Evolutionary conservation across 37 sponge, comb jelly and placozoan species (phyloP).

Genomic region (Hormiphora californensis): DNA sequence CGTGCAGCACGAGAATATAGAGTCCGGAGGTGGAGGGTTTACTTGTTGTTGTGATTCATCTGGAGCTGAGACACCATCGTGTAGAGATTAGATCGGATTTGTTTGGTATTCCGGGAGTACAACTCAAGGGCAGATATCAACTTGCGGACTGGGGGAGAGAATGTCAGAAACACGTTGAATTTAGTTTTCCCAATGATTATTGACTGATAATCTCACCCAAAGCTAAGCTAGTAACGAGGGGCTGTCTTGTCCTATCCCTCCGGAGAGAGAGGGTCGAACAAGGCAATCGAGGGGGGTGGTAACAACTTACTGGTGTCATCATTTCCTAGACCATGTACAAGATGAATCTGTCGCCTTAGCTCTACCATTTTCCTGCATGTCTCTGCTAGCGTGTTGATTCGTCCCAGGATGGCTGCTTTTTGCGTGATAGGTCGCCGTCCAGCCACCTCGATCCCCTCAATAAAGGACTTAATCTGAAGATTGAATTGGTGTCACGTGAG

Average conservation of each 20-base stretch:
- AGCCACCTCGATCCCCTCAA: constrained; percentile 6
- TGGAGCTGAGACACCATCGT: too few relatives aligned
- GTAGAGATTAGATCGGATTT: constrained; percentile 46
- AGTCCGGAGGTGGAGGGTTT: too few relatives aligned
- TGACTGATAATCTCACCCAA: too few relatives aligned
- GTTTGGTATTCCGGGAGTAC: constrained; percentile 22
- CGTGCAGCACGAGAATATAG: too few relatives aligned
- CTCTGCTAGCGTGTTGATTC: neutral
- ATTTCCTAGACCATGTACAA: constrained; percentile 22
- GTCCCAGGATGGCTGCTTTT: neutral
- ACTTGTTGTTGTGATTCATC: too few relatives aligned
- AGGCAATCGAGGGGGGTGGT: too few relatives aligned
- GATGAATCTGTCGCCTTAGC: constrained; percentile 37
- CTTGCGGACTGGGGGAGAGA: constrained; percentile 48
- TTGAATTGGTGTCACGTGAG: neutral
- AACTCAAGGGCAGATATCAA: constrained; percentile 10
- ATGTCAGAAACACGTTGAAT: too few relatives aligned
- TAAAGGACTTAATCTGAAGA: neutral
- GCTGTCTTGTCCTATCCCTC: too few relatives aligned
- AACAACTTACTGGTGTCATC: constrained; percentile 33
- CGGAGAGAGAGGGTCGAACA: too few relatives aligned
- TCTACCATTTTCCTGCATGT: constrained; percentile 26
- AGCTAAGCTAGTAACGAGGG: too few relatives aligned
- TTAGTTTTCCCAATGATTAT: too few relatives aligned
- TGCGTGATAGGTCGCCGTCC: neutral